A percentile compares a stretch with the other conserved stretches of the same genome.
Conservation (phyloP, 2,888 invertebrate genomes). For the Platycheirus rosarum region DNA sequence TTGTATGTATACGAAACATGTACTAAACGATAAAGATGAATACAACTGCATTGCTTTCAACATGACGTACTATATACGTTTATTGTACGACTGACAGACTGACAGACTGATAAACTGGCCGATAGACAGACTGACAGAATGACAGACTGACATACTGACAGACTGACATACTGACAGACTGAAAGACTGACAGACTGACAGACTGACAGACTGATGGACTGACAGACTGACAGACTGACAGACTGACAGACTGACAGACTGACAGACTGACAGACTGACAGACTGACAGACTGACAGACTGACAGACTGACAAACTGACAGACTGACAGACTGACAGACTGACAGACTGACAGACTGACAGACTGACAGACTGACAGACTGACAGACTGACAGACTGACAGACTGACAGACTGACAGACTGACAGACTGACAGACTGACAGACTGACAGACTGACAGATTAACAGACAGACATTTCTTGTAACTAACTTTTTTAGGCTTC, state of each 20-base stretch:
- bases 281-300: slow-evolving; percentile 36
- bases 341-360: slow-evolving; percentile 24
- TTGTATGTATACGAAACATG: too few relatives aligned
- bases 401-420: slow-evolving; percentile 4
- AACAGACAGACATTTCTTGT: too few relatives aligned
- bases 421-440: not conserved
- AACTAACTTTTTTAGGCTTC: too few relatives aligned
- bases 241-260: slow-evolving; percentile 36
- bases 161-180: slow-evolving; percentile 23
- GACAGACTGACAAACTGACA: slow-evolving; percentile 29
- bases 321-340: slow-evolving; percentile 34
- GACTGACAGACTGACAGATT: not conserved
- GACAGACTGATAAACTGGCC: not conserved
- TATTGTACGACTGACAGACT: too few relatives aligned
- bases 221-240: slow-evolving; percentile 23
- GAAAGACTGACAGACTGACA: slow-evolving; percentile 7
- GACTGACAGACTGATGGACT: slow-evolving; percentile 7
- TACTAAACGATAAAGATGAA: too few relatives aligned
- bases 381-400: slow-evolving; percentile 1
- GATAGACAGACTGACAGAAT: slow-evolving; percentile 61
- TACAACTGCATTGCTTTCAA: too few relatives aligned
- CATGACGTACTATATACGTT: too few relatives aligned
- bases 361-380: slow-evolving; percentile 7
- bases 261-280: slow-evolving; percentile 36
- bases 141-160: slow-evolving; percentile 43